Evolutionary conservation across 1,140 invertebrate species (phyloP).

Genomic region (Bombus huntii): DNA sequence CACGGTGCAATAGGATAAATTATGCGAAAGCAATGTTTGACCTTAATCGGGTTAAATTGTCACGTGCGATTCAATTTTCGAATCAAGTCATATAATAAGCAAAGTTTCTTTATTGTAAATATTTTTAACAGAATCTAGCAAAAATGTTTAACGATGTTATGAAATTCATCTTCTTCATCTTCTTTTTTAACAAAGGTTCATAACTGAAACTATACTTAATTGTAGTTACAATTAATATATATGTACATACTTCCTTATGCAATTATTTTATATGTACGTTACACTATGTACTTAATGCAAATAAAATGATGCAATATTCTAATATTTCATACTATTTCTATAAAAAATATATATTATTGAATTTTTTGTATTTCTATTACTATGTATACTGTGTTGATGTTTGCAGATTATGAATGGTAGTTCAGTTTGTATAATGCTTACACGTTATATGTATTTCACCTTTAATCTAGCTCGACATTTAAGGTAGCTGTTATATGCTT

Average conservation of each 20-base stretch:
- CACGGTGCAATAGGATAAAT: background rate
- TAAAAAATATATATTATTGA: too few species aligned
- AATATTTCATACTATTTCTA: too few species aligned
- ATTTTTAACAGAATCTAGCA: background rate
- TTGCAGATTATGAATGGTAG: background rate
- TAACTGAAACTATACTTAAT: background rate
- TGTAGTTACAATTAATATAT: too few species aligned
- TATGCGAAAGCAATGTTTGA: conserved; percentile 4
- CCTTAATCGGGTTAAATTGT: conserved; percentile 19
- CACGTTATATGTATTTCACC: background rate
- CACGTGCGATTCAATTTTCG: background rate
- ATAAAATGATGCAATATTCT: too few species aligned
- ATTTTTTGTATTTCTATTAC: background rate
- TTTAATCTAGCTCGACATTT: conserved; percentile 4
- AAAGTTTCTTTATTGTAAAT: background rate
- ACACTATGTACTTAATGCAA: too few species aligned
- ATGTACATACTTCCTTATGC: too few species aligned
- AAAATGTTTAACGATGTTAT: background rate
- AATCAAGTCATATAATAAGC: background rate
- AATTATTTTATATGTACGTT: background rate
- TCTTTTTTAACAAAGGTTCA: background rate
- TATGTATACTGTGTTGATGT: background rate
- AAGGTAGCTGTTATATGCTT: background rate
- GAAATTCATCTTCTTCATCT: background rate
- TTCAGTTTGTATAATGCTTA: background rate